phyloP scores from a whole-genome alignment of 2,888 invertebrate species.

The Oxystoma pomonae region DNA sequence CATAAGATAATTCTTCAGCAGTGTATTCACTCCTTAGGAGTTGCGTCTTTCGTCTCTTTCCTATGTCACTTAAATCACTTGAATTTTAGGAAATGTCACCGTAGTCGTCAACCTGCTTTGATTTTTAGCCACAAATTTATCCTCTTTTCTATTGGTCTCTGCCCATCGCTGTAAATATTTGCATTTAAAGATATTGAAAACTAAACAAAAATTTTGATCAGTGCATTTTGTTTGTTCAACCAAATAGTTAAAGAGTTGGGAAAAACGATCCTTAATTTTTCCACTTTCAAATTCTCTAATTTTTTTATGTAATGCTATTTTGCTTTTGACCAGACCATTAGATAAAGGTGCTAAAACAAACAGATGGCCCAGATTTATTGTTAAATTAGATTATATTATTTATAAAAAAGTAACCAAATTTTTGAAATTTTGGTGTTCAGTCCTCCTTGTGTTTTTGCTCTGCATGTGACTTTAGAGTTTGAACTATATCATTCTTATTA shows the following conservation, averaged over 20 bases:
- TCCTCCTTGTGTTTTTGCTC: too few species aligned
- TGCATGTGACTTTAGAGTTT: too few species aligned
- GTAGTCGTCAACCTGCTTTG: not conserved
- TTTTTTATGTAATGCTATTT: not conserved
- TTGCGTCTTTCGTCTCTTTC: not conserved
- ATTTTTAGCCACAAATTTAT: not conserved
- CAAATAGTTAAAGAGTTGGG: not conserved
- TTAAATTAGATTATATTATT: too few species aligned
- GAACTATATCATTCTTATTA: too few species aligned
- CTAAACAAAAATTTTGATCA: not conserved
- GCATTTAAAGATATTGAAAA: not conserved
- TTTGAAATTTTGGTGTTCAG: too few species aligned
- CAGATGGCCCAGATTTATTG: not conserved
- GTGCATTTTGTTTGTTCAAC: not conserved
- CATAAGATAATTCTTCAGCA: slow-evolving; percentile 1
- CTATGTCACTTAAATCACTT: not conserved
- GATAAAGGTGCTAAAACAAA: not conserved
- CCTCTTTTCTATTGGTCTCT: not conserved
- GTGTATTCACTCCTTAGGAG: not conserved
- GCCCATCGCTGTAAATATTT: not conserved
- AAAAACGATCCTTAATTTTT: not conserved
- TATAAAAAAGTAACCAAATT: too few species aligned
- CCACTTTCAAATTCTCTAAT: not conserved
- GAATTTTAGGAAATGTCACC: not conserved
- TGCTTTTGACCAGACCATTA: not conserved